Base-by-base conservation (phyloP, 2,888 invertebrate species). In the Ellobium chinense region DNA sequence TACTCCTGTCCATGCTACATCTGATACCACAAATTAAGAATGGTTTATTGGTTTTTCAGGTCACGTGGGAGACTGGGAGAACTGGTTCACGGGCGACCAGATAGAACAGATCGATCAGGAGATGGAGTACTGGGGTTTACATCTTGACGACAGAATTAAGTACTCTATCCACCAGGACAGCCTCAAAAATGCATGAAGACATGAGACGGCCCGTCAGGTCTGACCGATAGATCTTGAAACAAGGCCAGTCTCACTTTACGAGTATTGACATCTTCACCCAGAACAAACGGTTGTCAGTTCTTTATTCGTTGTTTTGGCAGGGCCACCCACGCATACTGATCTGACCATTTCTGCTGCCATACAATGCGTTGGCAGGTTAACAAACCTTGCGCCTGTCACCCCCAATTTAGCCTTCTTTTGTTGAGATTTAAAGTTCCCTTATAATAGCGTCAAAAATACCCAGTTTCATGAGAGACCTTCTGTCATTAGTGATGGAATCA, bases 31-130 rank as follows among this genome's bases (percentile, higher is more conserved):
- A n/a, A n/a, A n/a, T n/a, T n/a, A n/a, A n/a, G n/a, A n/a, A n/a
- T n/a, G n/a, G n/a, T n/a, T n/a, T n/a, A n/a, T n/a, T n/a, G 24
- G 4, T 24, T 37, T 34, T 39, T 3, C 76, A 82, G 82, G 82
- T 37, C 46, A 73, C 31, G 79, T 76, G 2, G 80, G 80, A 1
- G 80, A 82, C 56, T 82, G 80, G 82, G 29, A 3, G 36, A 60
- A 60, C 46, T 76, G 60, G 80, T 82, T 82, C 76, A 68, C 80
- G 5, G 31, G 39, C 3, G 70, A 73, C 39, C 82, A 82, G 68
- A 31, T 65, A 0, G 72, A 76, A 0, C 79, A 76, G 9, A n/a
- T 82, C 36, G 66, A 77, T 54, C 65, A 60, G 18, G 79, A 69
- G 56, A 37, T 68, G 69, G 39, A 68, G 37, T 34, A 36, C 56